phyloP scores from a whole-genome alignment of 2,888 invertebrate species.

The Liposcelis brunnea region DNA sequence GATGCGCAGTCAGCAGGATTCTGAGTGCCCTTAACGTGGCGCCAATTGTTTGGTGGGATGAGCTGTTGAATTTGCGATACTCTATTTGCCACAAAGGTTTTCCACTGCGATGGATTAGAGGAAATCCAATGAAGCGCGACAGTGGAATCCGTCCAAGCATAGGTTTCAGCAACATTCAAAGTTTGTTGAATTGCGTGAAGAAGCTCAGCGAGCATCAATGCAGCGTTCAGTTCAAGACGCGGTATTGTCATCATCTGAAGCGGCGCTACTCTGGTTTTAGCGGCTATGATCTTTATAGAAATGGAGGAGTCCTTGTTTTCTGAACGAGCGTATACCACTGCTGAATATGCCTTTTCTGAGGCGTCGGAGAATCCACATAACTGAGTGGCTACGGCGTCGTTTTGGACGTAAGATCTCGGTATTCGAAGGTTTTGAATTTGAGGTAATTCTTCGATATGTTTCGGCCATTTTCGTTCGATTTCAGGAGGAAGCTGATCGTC shows the following conservation, averaged over 20 bases:
- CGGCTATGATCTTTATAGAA: slow-evolving; percentile 11
- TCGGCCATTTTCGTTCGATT: slow-evolving; percentile 10
- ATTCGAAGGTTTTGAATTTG: slow-evolving; percentile 7
- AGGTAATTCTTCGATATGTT: slow-evolving; percentile 8
- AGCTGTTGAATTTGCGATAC: slow-evolving; percentile 16
- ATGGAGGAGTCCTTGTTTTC: slow-evolving; percentile 7
- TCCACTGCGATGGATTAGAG: slow-evolving; percentile 15
- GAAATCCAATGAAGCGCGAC: slow-evolving; percentile 20
- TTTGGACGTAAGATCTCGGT: slow-evolving; percentile 9
- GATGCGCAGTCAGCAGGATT: slow-evolving; percentile 17
- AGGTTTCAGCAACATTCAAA: slow-evolving; percentile 10
- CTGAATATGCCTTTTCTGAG: slow-evolving; percentile 16
- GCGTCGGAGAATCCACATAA: slow-evolving; percentile 19
- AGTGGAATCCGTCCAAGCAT: slow-evolving; percentile 20
- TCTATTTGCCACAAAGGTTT: slow-evolving; percentile 19
- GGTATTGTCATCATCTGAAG: slow-evolving; percentile 18
- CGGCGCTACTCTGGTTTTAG: no score
- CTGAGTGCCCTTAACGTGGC: slow-evolving; percentile 13
- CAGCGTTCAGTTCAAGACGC: slow-evolving; percentile 20
- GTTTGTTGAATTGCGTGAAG: slow-evolving; percentile 10
- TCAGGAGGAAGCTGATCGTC: slow-evolving; percentile 15
- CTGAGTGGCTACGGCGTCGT: no score
- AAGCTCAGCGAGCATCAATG: slow-evolving; percentile 17
- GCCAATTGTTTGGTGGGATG: slow-evolving; percentile 14
- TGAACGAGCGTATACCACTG: no score